Conservation (phyloP, 1,140 invertebrate species). For the Gryllus bimaculatus region DNA sequence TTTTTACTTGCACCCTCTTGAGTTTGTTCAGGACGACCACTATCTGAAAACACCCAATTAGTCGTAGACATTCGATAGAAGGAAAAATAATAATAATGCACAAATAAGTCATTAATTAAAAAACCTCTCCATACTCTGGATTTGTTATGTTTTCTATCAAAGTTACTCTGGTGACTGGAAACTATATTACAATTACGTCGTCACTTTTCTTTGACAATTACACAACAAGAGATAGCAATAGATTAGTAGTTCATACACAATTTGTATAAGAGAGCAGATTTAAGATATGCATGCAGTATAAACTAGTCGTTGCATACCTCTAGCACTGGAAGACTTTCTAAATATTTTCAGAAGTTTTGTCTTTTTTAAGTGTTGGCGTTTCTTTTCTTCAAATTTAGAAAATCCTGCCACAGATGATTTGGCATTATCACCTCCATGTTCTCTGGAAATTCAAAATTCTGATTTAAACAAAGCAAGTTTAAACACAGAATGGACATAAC, state of each 20-base stretch:
- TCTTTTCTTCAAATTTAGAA: conserved; percentile 80
- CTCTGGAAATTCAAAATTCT: conserved; percentile 16
- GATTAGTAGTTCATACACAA: too few relatives aligned
- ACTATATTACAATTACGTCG: too few relatives aligned
- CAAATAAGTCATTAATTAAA: not conserved
- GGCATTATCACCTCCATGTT: conserved; percentile 21
- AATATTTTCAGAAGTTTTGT: conserved; percentile 69
- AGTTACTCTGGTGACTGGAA: too few relatives aligned
- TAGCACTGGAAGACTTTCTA: conserved; percentile 52
- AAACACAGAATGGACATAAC: too few relatives aligned
- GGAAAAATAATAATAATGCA: too few relatives aligned
- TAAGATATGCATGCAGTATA: too few relatives aligned
- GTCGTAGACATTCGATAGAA: too few relatives aligned
- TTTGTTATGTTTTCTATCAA: not conserved
- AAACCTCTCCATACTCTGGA: not conserved
- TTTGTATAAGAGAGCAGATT: too few relatives aligned
- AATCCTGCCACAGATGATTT: conserved; percentile 40
- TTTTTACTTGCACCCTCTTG: conserved; percentile 36
- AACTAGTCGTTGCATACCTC: conserved; percentile 34
- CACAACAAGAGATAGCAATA: too few relatives aligned
- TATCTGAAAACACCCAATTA: conserved; percentile 30
- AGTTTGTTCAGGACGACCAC: conserved; percentile 37
- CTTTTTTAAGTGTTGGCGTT: conserved; percentile 72
- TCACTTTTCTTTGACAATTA: too few relatives aligned
- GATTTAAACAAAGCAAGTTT: too few relatives aligned